Percentiles rank a stretch among this genome's conserved stretches.
phyloP scores from a whole-genome alignment of 2,113 vertebrate species.

The Speoplatyrhinus poulsoni region DNA sequence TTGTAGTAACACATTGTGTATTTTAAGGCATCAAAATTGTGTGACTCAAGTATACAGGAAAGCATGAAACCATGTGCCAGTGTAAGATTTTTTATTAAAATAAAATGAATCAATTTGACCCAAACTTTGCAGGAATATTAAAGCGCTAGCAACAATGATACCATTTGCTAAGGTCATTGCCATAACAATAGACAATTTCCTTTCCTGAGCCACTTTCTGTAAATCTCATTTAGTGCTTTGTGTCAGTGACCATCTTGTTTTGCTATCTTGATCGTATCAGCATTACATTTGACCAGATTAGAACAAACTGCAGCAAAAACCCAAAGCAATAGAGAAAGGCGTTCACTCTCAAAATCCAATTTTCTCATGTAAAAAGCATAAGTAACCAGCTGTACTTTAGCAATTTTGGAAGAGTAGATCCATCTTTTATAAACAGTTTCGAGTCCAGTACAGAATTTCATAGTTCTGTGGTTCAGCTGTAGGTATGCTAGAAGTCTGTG shows the following conservation, averaged over 20 bases:
- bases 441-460: conserved; percentile 17
- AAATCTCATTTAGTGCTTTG: conserved; percentile 41
- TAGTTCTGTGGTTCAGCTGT: conserved; percentile 1
- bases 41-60: not conserved
- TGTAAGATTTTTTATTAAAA: conserved; percentile 32
- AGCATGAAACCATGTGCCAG: not conserved
- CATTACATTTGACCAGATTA: not conserved
- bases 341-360: not conserved
- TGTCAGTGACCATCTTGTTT: conserved; percentile 14
- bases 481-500: conserved; percentile 3
- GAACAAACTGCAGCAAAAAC: not conserved
- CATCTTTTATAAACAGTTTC: not conserved
- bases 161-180: conserved; percentile 6
- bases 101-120: conserved; percentile 46
- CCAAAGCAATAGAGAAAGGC: too few species aligned
- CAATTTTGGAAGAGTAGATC: not conserved
- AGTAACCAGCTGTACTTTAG: not conserved
- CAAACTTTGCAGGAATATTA: conserved; percentile 38
- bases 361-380: not conserved
- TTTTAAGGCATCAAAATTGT: not conserved
- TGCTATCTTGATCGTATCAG: not conserved
- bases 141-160: conserved; percentile 36
- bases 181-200: not conserved
- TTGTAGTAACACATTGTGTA: not conserved
- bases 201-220: conserved; percentile 1